Base-by-base conservation (phyloP, 2,888 invertebrate species). In the Nipponacmea schrenckii region DNA sequence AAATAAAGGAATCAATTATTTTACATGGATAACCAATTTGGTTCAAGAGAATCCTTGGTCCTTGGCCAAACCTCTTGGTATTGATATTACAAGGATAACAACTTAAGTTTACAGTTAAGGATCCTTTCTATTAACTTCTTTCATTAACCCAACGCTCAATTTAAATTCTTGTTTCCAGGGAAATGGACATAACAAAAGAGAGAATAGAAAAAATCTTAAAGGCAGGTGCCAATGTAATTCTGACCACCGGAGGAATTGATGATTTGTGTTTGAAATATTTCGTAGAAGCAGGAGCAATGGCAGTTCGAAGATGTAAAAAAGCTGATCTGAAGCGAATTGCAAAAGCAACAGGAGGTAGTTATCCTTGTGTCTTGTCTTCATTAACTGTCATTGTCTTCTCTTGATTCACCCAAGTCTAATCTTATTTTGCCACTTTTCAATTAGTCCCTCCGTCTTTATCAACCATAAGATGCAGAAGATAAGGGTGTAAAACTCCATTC, bases 221-320 rank as follows among this genome's bases (percentile, higher is more conserved):
- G 0, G 93, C 96, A 0, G 99, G 99, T 10, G 96, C 98, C 1
- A 99, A 98, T 89, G 99, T 99, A 7, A 92, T 99, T 75, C 91
- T 99, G 14, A 94, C 95, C 74, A 93, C 95, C 0, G 98, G 98
- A 2, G 98, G 99, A 70, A 97, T 99, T 78, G 99, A 99, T 89
- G 99, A 99, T 90, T 92, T 99, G 26, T 99, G 98, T 89, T 92
- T 99, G 78, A 99, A 99, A 91, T 98, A 98, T 90, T 99, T 99
- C 87, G 94, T 98, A 39, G 99, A 99, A 90, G 93, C 94, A 64
- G 96, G 96, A 1, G 98, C 98, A 17, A 97, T 99, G 96, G 99
- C 95, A 64, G 97, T 99, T 8, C 91, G 99, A 63, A 91, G 99
- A 64, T 96, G 96, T 83, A 97, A 97, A 91, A 98, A 98, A 89